These are phyloP conservation scores for Drosophila vallismaia DNA, from an alignment of 2,888 invertebrate genomes.

Conservation along the genomic window DNA sequence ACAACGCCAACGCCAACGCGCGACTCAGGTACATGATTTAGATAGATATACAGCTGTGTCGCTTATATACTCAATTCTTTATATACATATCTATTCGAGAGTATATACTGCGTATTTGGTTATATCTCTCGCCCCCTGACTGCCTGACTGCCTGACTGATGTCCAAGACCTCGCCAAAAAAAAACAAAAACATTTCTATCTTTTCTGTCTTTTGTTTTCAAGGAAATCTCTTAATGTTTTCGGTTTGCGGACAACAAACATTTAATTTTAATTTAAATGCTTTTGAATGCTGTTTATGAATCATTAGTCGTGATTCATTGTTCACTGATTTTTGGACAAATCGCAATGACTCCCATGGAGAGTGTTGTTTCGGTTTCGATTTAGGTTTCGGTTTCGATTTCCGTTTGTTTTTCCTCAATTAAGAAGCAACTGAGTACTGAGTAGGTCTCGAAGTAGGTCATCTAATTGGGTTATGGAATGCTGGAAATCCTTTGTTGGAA, in stretches of 20 bases:
- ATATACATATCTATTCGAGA: not conserved
- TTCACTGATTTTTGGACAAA: slow-evolving; percentile 1
- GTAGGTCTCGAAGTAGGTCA: slow-evolving; percentile 29
- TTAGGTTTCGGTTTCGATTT: not conserved
- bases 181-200: slow-evolving; percentile 36
- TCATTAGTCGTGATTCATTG: slow-evolving; percentile 34
- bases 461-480: slow-evolving; percentile 29
- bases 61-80: slow-evolving; percentile 1
- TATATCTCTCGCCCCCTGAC: slow-evolving; percentile 28
- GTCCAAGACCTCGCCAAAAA: slow-evolving; percentile 37
- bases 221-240: slow-evolving; percentile 16
- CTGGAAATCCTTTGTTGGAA: not conserved
- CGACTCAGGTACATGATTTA: slow-evolving; percentile 39
- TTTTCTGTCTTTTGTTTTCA: slow-evolving; percentile 17
- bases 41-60: slow-evolving; percentile 14
- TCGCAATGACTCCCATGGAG: not conserved
- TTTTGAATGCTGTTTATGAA: slow-evolving; percentile 16
- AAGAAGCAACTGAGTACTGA: slow-evolving; percentile 14
- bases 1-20: slow-evolving; percentile 46
- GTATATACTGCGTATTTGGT: slow-evolving; percentile 12
- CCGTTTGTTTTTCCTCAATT: slow-evolving; percentile 22
- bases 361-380: not conserved
- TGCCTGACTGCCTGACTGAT: slow-evolving; percentile 36
- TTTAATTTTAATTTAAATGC: slow-evolving; percentile 15
- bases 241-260: slow-evolving; percentile 17